A percentile compares a stretch with the other conserved stretches of the same genome.
phyloP scores from a whole-genome alignment of 2,797 vertebrate species.

The Paguma larvata region DNA sequence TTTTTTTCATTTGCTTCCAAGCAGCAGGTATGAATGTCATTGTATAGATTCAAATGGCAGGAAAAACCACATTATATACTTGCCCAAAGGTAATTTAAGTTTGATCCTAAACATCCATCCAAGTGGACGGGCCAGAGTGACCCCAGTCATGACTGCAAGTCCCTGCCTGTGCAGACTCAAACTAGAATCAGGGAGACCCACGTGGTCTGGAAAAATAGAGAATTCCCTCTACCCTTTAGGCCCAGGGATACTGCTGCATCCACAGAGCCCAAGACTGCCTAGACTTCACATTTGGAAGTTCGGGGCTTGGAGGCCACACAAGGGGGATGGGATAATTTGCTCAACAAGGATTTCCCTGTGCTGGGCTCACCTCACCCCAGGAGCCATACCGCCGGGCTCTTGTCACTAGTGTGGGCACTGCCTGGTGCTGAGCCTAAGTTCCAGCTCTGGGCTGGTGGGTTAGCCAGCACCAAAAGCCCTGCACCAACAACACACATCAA shows the following conservation, averaged over 20 bases:
- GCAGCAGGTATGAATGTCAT: background rate
- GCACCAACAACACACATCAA: background rate
- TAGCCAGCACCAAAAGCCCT: background rate
- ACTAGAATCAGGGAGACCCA: background rate
- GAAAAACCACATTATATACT: background rate
- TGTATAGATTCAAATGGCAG: background rate
- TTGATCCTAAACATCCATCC: background rate
- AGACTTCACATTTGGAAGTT: background rate
- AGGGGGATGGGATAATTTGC: background rate
- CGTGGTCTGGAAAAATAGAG: background rate
- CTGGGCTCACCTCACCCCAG: background rate
- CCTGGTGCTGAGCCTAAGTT: accelerated
- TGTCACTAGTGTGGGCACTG: background rate
- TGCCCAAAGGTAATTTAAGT: background rate
- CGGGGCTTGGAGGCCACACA: background rate
- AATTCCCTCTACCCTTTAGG: background rate
- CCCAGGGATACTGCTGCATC: accelerated
- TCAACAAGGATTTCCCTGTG: background rate
- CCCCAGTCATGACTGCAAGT: background rate
- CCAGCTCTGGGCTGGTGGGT: background rate
- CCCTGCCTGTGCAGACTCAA: background rate
- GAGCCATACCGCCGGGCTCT: background rate
- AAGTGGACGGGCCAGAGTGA: background rate
- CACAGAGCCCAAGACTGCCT: background rate
- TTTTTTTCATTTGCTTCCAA: background rate